These are phyloP conservation scores for Archips crataeganus DNA, from an alignment of 2,888 invertebrate species.

Conservation along the genomic window DNA sequence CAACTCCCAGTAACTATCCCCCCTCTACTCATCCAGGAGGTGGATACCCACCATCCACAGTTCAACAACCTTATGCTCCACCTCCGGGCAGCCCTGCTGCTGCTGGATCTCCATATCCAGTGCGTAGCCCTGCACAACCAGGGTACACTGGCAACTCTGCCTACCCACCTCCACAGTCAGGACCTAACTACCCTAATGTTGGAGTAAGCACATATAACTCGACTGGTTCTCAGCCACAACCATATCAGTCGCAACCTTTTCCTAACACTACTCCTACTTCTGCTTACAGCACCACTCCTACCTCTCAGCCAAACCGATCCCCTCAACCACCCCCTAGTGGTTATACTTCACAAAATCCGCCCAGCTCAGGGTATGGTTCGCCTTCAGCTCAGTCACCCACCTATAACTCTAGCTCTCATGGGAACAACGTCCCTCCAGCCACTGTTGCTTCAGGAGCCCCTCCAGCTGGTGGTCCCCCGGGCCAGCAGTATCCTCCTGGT, in stretches of 20 bases:
- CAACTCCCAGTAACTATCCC: constrained; percentile 85
- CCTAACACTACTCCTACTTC: constrained; percentile 82
- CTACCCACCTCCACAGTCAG: constrained; percentile 78
- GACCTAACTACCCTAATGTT: constrained; percentile 79
- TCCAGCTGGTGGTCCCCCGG: constrained; percentile 83
- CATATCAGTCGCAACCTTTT: constrained; percentile 82
- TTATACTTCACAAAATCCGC: constrained; percentile 85
- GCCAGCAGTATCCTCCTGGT: constrained; percentile 87
- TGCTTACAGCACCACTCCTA: constrained; percentile 83
- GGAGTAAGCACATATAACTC: constrained; percentile 81
- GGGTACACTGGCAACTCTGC: constrained; percentile 78
- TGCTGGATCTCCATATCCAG: constrained; percentile 77
- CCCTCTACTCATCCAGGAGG: constrained; percentile 81
- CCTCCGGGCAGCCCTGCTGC: constrained; percentile 78
- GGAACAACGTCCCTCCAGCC: constrained; percentile 79
- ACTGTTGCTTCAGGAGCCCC: constrained; percentile 82
- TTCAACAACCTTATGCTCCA: constrained; percentile 80
- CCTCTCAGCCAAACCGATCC: constrained; percentile 82
- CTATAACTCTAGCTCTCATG: constrained; percentile 87
- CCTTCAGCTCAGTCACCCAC: constrained; percentile 88
- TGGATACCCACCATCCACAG: constrained; percentile 77
- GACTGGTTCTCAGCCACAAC: constrained; percentile 77
- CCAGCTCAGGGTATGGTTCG: constrained; percentile 87
- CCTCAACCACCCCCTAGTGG: constrained; percentile 85
- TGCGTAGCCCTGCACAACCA: constrained; percentile 75